A percentile compares a stretch with the other conserved stretches of the same genome.
Evolutionary conservation across 2,888 invertebrate species (phyloP).

Genomic region (Eulithis prunata): DNA sequence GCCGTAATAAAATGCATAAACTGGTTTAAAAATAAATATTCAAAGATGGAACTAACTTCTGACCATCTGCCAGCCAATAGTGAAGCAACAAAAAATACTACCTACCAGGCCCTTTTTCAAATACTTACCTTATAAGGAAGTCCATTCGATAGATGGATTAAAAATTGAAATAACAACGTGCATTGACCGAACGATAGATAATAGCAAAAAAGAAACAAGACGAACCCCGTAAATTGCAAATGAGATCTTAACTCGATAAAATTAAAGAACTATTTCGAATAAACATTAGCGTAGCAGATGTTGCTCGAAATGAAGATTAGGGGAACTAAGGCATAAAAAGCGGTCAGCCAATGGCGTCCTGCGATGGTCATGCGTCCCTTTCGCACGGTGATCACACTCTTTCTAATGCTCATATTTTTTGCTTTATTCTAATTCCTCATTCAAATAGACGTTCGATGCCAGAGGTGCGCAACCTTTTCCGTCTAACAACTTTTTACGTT

Average conservation of each 20-base stretch:
- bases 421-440: slow-evolving; percentile 81
- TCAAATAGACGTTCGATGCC: slow-evolving; percentile 78
- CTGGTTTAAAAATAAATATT: slow-evolving; percentile 39
- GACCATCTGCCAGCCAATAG: slow-evolving; percentile 67
- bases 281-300: slow-evolving; percentile 79
- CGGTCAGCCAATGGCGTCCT: slow-evolving; percentile 76
- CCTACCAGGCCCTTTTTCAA: slow-evolving; percentile 57
- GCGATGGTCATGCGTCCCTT: slow-evolving; percentile 59
- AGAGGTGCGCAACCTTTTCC: slow-evolving; percentile 73
- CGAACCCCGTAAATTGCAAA: slow-evolving; percentile 62
- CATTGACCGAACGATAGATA: slow-evolving; percentile 70
- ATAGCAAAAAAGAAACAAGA: slow-evolving; percentile 61
- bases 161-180: slow-evolving; percentile 78
- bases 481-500: slow-evolving; percentile 39
- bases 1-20: slow-evolving; percentile 3
- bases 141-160: slow-evolving; percentile 72
- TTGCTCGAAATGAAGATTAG: slow-evolving; percentile 82
- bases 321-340: slow-evolving; percentile 84
- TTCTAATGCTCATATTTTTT: slow-evolving; percentile 83
- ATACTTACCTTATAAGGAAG: slow-evolving; percentile 71
- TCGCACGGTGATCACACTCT: slow-evolving; percentile 65
- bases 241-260: slow-evolving; percentile 72
- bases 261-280: slow-evolving; percentile 79
- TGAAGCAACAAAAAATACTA: slow-evolving; percentile 60
- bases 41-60: slow-evolving; percentile 27